Conservation (phyloP, 2,888 invertebrate genomes). For the Acleris literana region DNA sequence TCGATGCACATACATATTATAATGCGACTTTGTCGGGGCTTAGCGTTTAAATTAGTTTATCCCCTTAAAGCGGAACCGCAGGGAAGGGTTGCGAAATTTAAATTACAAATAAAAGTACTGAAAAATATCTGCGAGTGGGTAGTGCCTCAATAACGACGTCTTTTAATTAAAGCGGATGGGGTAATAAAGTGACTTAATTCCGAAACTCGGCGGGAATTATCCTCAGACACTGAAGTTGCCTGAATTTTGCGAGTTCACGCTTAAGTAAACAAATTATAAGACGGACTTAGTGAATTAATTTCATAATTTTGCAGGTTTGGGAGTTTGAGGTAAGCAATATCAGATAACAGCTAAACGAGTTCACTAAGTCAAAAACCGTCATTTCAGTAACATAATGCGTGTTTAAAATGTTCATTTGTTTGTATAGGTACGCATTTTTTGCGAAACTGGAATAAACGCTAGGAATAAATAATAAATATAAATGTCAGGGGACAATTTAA, state of each 20-base stretch:
- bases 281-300: constrained; percentile 38
- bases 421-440: no score
- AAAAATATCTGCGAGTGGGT: constrained; percentile 81
- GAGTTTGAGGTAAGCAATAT: neutral
- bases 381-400: no score
- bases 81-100: constrained; percentile 82
- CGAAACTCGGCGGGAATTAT: constrained; percentile 66
- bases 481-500: no score
- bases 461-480: no score
- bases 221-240: constrained; percentile 50
- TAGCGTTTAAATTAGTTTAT: constrained; percentile 83
- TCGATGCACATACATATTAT: constrained; percentile 74
- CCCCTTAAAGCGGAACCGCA: constrained; percentile 75
- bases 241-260: constrained; percentile 49
- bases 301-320: constrained; percentile 14
- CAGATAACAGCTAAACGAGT: neutral
- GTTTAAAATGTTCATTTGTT: no score
- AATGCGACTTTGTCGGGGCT: constrained; percentile 78
- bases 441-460: no score
- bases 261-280: constrained; percentile 46
- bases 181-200: constrained; percentile 79
- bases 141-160: constrained; percentile 81
- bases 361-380: neutral
- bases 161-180: constrained; percentile 81
- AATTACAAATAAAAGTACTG: constrained; percentile 84